Percentiles rank a stretch among this genome's conserved stretches.
Evolutionary conservation across 2,888 invertebrate genomes (phyloP).

Genomic region (Dicyrtomina minuta): DNA sequence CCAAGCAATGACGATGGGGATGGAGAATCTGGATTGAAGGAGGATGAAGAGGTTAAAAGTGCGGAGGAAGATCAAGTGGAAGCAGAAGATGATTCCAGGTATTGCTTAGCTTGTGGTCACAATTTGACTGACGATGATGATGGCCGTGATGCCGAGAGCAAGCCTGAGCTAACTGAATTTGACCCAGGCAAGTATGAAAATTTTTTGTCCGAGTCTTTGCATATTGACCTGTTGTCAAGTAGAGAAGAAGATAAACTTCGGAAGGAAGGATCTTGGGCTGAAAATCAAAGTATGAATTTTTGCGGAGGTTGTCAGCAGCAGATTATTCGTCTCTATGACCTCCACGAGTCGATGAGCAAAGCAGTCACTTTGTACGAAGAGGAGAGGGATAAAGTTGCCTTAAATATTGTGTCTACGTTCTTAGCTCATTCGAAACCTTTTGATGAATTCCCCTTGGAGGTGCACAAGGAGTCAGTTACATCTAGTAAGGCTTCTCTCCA

Average conservation of each 20-base stretch:
- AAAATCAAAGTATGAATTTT: conserved; percentile 11
- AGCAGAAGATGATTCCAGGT: too few species aligned
- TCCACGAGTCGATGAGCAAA: conserved; percentile 26
- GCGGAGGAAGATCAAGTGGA: not conserved
- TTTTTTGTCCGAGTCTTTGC: conserved; percentile 12
- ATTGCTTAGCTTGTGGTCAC: conserved; percentile 5
- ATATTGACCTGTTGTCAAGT: not conserved
- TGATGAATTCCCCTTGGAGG: conserved; percentile 26
- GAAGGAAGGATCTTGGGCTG: not conserved
- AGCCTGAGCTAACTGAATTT: too few species aligned
- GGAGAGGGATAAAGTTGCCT: conserved; percentile 35
- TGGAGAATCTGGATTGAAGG: too few species aligned
- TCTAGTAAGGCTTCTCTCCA: too few species aligned
- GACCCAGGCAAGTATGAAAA: conserved; percentile 16
- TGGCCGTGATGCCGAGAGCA: not conserved
- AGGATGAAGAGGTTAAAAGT: not conserved
- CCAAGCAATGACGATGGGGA: too few species aligned
- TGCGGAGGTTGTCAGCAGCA: conserved; percentile 32
- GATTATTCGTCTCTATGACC: conserved; percentile 22
- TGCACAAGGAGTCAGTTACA: conserved; percentile 20
- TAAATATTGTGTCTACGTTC: conserved; percentile 32
- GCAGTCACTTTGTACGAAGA: conserved; percentile 29
- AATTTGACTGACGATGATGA: not conserved
- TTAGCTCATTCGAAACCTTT: conserved; percentile 19
- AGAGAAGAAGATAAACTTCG: not conserved